Percentiles rank a stretch among this genome's conserved stretches.
Conservation (phyloP, 2,888 invertebrate genomes). For the Cotesia congregata region DNA sequence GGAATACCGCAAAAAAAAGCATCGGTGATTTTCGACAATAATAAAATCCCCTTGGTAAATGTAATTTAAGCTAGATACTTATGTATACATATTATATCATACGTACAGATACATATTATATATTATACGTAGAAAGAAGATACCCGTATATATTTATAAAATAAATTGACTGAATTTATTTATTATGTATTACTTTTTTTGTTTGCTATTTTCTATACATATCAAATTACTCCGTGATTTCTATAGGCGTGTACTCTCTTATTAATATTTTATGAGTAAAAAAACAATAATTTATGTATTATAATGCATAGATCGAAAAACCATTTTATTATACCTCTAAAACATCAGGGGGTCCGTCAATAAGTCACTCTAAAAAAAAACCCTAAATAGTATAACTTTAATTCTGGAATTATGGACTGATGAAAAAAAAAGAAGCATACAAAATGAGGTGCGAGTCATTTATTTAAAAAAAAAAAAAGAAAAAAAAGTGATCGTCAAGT, state of each 20-base stretch:
- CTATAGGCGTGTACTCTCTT: background rate
- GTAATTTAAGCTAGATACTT: background rate
- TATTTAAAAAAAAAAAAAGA: background rate
- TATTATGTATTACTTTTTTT: background rate
- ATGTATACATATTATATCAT: background rate
- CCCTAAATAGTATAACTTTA: background rate
- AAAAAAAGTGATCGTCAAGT: conserved; percentile 12
- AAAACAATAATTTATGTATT: background rate
- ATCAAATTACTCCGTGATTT: background rate
- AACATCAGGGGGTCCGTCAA: conserved; percentile 21
- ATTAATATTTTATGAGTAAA: conserved; percentile 13
- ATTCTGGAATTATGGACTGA: background rate
- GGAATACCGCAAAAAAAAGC: conserved; percentile 42
- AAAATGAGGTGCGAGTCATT: conserved; percentile 24
- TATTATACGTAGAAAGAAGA: background rate
- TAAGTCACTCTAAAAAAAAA: conserved; percentile 5
- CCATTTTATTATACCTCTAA: conserved; percentile 26
- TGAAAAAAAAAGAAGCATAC: background rate
- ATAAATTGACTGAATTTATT: background rate
- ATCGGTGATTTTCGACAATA: conserved; percentile 45
- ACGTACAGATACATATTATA: background rate
- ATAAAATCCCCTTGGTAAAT: conserved; percentile 4
- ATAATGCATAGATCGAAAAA: background rate
- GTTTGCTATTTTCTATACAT: conserved; percentile 10
- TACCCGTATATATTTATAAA: background rate